These are phyloP conservation scores for Otolemur crassicaudatus DNA, from an alignment of 2,797 vertebrate species.

Conservation along the genomic window DNA sequence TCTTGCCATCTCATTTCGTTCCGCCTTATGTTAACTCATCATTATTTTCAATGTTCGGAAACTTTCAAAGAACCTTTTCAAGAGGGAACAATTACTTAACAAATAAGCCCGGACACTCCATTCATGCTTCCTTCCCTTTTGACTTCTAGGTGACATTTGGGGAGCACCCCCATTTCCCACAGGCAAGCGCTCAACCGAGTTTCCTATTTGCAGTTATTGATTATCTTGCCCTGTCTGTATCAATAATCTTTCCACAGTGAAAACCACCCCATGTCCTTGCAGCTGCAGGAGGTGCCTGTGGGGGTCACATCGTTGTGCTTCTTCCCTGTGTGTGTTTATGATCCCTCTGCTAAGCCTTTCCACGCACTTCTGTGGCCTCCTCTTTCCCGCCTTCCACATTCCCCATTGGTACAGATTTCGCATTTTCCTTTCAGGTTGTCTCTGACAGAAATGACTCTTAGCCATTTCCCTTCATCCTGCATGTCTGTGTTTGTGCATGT, in stretches of 20 bases:
- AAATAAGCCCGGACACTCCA: background rate
- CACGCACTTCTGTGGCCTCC: background rate
- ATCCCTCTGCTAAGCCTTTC: background rate
- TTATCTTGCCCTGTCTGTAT: background rate
- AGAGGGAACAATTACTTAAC: background rate
- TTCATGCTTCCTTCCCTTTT: background rate
- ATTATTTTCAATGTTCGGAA: background rate
- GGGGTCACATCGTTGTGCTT: background rate
- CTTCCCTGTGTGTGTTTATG: background rate
- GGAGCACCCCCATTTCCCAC: background rate
- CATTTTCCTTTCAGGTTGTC: background rate
- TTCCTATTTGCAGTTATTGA: background rate
- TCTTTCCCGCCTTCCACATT: background rate
- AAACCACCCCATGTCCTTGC: background rate
- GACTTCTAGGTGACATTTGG: background rate
- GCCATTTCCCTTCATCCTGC: background rate
- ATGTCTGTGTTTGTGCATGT: background rate
- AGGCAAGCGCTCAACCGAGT: background rate
- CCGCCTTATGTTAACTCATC: background rate
- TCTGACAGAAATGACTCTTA: background rate
- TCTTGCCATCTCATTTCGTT: background rate
- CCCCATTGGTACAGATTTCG: background rate
- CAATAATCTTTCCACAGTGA: constrained; percentile 23
- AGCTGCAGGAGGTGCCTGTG: background rate
- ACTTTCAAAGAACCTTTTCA: constrained; percentile 16